These are phyloP conservation scores for Ornithoptera alexandrae DNA, from an alignment of 2,888 invertebrate genomes.

Conservation along the genomic window DNA sequence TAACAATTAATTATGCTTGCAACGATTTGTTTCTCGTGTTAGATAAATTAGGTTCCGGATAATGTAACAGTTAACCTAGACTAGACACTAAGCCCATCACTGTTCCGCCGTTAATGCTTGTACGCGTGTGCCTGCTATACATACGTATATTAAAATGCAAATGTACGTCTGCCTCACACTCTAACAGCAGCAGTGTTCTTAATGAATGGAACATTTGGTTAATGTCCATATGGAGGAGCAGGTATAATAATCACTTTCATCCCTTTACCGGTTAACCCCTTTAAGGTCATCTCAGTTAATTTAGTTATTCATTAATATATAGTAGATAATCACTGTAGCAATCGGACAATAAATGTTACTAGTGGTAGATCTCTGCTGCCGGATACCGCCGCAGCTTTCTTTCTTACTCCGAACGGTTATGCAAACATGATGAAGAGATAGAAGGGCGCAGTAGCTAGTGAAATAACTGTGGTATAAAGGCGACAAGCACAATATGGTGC, in stretches of 20 bases:
- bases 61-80: constrained; percentile 12
- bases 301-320: too few species aligned
- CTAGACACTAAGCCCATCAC: constrained; percentile 18
- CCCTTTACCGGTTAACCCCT: not conserved
- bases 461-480: too few species aligned
- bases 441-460: too few species aligned
- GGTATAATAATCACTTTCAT: not conserved
- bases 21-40: not conserved
- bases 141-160: constrained; percentile 34
- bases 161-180: constrained; percentile 41
- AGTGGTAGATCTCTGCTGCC: too few species aligned
- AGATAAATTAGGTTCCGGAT: not conserved
- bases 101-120: constrained; percentile 13
- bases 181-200: constrained; percentile 1
- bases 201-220: constrained; percentile 16
- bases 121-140: not conserved
- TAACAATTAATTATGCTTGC: too few species aligned
- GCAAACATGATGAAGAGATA: too few species aligned
- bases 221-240: not conserved
- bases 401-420: too few species aligned
- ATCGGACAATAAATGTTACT: too few species aligned
- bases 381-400: too few species aligned
- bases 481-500: too few species aligned
- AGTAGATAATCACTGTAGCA: too few species aligned
- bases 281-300: not conserved